These are phyloP conservation scores for Hippocampus comes DNA, from an alignment of 2,113 vertebrate species.

Conservation along the genomic window DNA sequence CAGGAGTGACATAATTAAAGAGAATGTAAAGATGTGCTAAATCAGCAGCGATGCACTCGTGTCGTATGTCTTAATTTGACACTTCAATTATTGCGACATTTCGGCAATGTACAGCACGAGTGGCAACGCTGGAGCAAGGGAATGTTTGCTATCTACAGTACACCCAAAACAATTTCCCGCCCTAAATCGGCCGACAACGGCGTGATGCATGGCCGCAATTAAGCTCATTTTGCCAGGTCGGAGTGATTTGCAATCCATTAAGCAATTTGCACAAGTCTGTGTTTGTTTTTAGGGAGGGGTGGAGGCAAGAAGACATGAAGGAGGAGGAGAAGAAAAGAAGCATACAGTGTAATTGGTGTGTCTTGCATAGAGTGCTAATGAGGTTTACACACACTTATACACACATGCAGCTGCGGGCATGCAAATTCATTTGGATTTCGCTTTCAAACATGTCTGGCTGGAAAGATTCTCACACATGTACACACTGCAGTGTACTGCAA, in stretches of 20 bases:
- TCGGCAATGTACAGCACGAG: neutral
- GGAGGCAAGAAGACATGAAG: constrained; percentile 1
- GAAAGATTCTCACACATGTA: neutral
- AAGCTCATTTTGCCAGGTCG: constrained; percentile 47
- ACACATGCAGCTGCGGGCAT: constrained; percentile 20
- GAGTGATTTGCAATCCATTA: constrained; percentile 61
- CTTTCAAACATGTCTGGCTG: neutral
- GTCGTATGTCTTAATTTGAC: neutral
- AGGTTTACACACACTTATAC: constrained; percentile 30
- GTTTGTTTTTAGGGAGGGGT: constrained; percentile 49
- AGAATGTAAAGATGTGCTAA: neutral
- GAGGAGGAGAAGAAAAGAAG: constrained; percentile 17
- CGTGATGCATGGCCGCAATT: constrained; percentile 62
- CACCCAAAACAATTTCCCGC: constrained; percentile 39
- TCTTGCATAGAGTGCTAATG: constrained; percentile 52
- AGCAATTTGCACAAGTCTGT: constrained; percentile 54
- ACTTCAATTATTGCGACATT: constrained; percentile 9
- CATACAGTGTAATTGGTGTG: constrained; percentile 50
- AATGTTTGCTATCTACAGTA: constrained; percentile 26
- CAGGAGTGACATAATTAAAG: too few species aligned
- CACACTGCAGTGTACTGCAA: neutral
- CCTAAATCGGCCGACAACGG: constrained; percentile 40
- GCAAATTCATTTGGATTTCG: neutral
- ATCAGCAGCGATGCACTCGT: neutral
- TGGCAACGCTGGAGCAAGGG: constrained; percentile 21